phyloP scores from a whole-genome alignment of 2,888 invertebrate species.

The Machimus atricapillus region DNA sequence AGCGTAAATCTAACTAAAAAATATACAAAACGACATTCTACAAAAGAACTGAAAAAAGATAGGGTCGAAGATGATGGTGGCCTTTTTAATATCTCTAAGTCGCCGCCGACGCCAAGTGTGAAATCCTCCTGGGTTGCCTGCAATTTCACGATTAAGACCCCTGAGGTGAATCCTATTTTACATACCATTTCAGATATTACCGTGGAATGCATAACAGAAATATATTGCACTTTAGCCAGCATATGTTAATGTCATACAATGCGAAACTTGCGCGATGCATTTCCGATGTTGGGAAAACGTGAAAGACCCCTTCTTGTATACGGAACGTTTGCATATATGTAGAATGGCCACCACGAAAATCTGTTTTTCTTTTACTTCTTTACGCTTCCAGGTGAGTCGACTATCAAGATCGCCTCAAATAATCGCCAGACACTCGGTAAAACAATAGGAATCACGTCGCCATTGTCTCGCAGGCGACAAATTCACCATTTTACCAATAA shows the following conservation, averaged over 20 bases:
- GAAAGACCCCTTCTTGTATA: not conserved
- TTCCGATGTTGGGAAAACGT: constrained; percentile 34
- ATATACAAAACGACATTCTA: not conserved
- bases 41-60: constrained; percentile 12
- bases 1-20: not conserved
- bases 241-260: constrained; percentile 46
- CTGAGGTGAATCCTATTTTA: constrained; percentile 48
- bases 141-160: constrained; percentile 48
- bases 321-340: not conserved
- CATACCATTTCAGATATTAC: constrained; percentile 43
- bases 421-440: not conserved
- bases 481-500: not conserved
- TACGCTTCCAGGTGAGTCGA: not conserved
- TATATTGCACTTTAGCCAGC: constrained; percentile 41
- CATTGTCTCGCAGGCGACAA: not conserved
- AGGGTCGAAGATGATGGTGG: constrained; percentile 40
- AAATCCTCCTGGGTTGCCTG: constrained; percentile 42
- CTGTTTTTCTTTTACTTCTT: not conserved
- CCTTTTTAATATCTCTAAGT: constrained; percentile 37
- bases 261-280: not conserved
- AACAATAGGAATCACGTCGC: not conserved
- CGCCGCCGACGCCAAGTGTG: constrained; percentile 42
- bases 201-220: constrained; percentile 46
- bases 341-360: not conserved
- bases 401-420: not conserved